phyloP scores from a whole-genome alignment of 2,113 vertebrate genomes.

The Marcusenius ussheri region DNA sequence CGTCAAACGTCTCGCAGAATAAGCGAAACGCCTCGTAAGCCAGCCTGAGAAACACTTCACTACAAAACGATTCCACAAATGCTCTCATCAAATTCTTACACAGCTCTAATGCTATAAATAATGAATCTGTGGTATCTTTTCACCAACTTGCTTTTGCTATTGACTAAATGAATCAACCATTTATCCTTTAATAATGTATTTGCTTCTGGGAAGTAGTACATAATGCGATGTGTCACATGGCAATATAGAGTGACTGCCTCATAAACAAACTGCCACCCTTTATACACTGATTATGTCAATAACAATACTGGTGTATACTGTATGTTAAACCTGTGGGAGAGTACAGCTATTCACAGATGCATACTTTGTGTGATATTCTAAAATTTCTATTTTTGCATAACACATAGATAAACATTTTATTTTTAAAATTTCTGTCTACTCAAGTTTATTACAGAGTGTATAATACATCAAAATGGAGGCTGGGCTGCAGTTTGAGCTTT shows the following conservation, averaged over 20 bases:
- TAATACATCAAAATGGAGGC: background rate
- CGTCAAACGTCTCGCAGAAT: background rate
- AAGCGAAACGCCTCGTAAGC: background rate
- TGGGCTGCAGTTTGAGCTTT: background rate
- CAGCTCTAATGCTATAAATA: background rate
- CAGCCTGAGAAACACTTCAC: background rate
- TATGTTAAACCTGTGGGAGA: background rate
- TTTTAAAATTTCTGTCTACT: background rate
- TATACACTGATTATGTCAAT: background rate
- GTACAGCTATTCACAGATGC: background rate
- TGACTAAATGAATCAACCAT: slow-evolving; percentile 2
- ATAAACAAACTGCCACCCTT: background rate
- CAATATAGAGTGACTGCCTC: background rate
- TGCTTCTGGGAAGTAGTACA: background rate
- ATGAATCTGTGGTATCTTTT: background rate
- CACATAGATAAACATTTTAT: background rate
- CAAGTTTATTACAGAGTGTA: background rate
- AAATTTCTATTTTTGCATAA: background rate
- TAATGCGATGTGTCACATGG: background rate
- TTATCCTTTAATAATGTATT: slow-evolving; percentile 5
- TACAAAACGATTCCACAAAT: background rate
- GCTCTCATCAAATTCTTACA: background rate
- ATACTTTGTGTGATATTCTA: background rate
- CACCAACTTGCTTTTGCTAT: background rate
- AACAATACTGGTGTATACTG: background rate